phyloP scores from a whole-genome alignment of 2,888 invertebrate genomes.

The Cistogaster globosa region DNA sequence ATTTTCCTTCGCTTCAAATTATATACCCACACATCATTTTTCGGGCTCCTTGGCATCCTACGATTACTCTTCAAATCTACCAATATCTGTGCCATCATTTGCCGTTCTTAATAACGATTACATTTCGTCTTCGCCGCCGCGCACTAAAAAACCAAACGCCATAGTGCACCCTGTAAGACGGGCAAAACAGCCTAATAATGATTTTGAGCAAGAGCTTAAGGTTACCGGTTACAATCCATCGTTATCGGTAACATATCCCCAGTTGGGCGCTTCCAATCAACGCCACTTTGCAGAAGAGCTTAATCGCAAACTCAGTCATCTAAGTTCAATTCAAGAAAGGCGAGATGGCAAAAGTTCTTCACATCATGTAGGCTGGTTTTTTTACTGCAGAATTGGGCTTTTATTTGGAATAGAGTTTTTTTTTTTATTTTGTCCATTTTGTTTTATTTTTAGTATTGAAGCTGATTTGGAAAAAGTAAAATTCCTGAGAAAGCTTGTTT shows the following conservation, averaged over 20 bases:
- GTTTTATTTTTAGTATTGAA: background rate
- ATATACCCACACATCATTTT: constrained; percentile 43
- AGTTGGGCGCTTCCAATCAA: constrained; percentile 70
- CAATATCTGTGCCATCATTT: constrained; percentile 74
- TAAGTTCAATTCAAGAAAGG: constrained; percentile 84
- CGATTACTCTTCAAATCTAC: constrained; percentile 69
- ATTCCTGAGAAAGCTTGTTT: no score
- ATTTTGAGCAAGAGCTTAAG: constrained; percentile 52
- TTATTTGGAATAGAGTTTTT: constrained; percentile 36
- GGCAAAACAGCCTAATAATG: constrained; percentile 72
- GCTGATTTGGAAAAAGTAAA: no score
- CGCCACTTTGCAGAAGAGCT: constrained; percentile 87
- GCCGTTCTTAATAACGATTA: constrained; percentile 76
- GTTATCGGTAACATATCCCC: constrained; percentile 64
- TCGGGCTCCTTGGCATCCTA: constrained; percentile 41
- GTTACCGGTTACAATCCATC: constrained; percentile 59
- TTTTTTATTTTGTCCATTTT: background rate
- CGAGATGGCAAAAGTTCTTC: constrained; percentile 80
- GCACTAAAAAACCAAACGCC: constrained; percentile 84
- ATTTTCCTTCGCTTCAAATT: constrained; percentile 77
- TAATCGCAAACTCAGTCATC: constrained; percentile 88
- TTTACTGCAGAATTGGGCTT: constrained; percentile 16
- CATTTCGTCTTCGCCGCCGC: constrained; percentile 69
- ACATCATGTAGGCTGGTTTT: constrained; percentile 60
- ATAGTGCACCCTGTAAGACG: constrained; percentile 85